Evolutionary conservation across 2,888 invertebrate species (phyloP), one percentile per base, ranked within the genome.

Genomic region (Pilophorus perplexus): DNA sequence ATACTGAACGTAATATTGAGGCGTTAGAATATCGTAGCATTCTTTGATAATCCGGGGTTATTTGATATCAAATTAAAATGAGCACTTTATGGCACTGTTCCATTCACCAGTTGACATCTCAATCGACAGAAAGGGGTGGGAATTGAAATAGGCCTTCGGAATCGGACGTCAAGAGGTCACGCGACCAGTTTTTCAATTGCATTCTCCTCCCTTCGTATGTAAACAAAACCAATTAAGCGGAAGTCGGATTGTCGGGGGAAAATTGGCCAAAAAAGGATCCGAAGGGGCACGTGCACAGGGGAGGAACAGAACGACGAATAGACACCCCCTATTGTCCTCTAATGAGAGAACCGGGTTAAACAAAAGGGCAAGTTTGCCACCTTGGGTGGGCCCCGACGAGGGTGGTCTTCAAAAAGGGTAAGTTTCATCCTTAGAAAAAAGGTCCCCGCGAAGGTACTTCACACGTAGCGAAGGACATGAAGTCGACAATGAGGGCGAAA

Each of bases 161-260:
- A 8, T 8, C 33, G 33, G 33, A 8, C 12, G 33, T 33, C 33
- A 33, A 6, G 33, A 33, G 33, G 33, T 12, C 33, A 33, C 33
- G 33, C 33, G 33, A 33, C 33, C 33, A 33, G 6, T 33, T 33
- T 33, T 33, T 33, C 33, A 12, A 33, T 12, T 33, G 33, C 33
- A 12, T 8, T 33, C 33, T n/a, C n/a, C 33, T 6, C 6, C 12
- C 40, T 59, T 33, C 59, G n/a, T 25, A 25, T 42, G 59, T 59
- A 59, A 59, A 59, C 59, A 59, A 59, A 59, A 59, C 59, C 59
- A 59, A 57, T 57, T 57, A 57, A 57, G 40, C 57, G 23, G 57
- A 57, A 59, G 59, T 42, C n/a, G n/a, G n/a, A n/a, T 33, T 59
- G 59, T 22, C 27, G 42, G 1, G 42, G 25, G 14, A 42, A 59